Base-by-base conservation (phyloP, 1,140 invertebrate genomes). In the Atta texana region DNA sequence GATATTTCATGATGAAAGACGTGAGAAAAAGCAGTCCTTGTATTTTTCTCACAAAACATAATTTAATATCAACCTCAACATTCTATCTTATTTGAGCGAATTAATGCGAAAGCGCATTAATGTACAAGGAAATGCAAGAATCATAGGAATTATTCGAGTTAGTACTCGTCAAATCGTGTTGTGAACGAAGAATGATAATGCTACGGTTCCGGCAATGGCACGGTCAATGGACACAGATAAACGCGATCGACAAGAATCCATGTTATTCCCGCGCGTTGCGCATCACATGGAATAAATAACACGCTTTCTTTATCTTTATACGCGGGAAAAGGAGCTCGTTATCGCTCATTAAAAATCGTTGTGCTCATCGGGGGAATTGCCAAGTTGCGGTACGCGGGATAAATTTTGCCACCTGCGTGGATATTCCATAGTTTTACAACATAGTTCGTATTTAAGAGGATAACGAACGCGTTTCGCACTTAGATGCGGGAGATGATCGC, bases 271-370 rank as follows among this genome's bases (percentile, higher is more conserved):
- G 49, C 44, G 57, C 53, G 53, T 76, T 76, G 34, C 64, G 24
- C 44, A 7, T 31, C 39, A 69, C 68, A 34, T 86, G 78, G 63
- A 84, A 81, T 90, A 88, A 90, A 90, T 80, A 86, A 81, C 85
- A 68, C 7, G 16, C 34, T 75, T 88, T 75, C 68, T 75, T 90
- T 86, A 74, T 90, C 87, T 76, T 63, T 39, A 6, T 10, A 4
- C 31, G 28, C 7, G 34, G 64, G 61, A 85, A 87, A 85, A 66
- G 28, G 18, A 51, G 34, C 59, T 14, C 81, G 53, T 87, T 87
- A 85, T 21, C 24, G 75, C 75, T 88, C 59, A 68, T 91, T 91
- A 88, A 88, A 89, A 90, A 91, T 91, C 55, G 87, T 88, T 64
- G 59, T 74, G 76, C 57, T 86, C 64, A 28, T 61, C 24, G 39